These are phyloP conservation scores for Coregonus sp. DNA, from an alignment of 2,797 vertebrate species.

Conservation along the genomic window DNA sequence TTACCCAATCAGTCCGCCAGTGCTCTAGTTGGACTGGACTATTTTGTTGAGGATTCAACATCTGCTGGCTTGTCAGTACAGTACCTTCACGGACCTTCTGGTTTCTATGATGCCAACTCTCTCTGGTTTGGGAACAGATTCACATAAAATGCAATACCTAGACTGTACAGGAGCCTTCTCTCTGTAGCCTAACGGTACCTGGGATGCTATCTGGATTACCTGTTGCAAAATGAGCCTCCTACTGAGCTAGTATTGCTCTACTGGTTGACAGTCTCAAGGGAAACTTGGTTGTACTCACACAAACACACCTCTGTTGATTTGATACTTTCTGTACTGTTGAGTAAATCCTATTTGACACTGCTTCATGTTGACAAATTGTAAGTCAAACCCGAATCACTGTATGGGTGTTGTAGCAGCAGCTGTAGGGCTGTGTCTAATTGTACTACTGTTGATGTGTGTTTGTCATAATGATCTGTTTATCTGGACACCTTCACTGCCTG, in stretches of 20 bases:
- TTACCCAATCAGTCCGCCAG: conserved; percentile 2
- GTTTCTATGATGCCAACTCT: conserved; percentile 51
- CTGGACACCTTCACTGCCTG: conserved; percentile 48
- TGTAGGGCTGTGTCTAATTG: conserved; percentile 1
- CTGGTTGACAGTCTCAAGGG: neutral
- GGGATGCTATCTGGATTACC: neutral
- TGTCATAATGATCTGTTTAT: conserved; percentile 38
- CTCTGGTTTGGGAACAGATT: conserved; percentile 44
- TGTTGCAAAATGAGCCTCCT: neutral
- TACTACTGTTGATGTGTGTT: conserved; percentile 22
- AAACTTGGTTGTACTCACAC: neutral
- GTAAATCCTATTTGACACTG: neutral
- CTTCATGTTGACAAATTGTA: neutral
- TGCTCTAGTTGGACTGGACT: conserved; percentile 23
- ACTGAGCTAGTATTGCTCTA: neutral
- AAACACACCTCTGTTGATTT: neutral
- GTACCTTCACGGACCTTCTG: conserved; percentile 13
- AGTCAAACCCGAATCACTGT: no score
- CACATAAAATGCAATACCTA: conserved; percentile 53
- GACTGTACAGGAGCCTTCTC: conserved; percentile 23
- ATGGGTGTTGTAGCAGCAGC: neutral
- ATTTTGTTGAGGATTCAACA: conserved; percentile 34
- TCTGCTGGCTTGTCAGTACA: conserved; percentile 7
- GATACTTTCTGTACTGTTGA: conserved; percentile 6
- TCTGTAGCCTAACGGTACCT: neutral